phyloP scores from a whole-genome alignment of 2,888 invertebrate genomes.

The Plusia festucae region DNA sequence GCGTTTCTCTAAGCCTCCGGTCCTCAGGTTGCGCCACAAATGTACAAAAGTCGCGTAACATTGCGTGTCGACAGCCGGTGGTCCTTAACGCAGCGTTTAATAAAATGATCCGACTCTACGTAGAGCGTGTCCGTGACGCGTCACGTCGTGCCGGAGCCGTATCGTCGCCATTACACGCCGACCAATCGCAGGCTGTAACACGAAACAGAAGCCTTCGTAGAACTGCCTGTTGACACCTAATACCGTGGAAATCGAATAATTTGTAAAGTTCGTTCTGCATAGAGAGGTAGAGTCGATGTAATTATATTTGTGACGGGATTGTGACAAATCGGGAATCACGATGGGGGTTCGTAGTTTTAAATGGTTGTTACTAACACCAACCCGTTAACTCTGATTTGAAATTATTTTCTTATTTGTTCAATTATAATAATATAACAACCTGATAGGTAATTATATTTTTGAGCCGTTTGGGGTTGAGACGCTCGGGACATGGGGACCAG shows the following conservation, averaged over 20 bases:
- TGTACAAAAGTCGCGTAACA: slow-evolving; percentile 19
- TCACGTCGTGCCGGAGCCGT: slow-evolving; percentile 21
- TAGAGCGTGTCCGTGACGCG: slow-evolving; percentile 38
- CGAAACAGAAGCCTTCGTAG: slow-evolving; percentile 43
- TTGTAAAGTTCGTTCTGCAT: slow-evolving; percentile 22
- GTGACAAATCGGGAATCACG: slow-evolving; percentile 37
- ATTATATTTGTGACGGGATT: slow-evolving; percentile 8
- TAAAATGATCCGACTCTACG: slow-evolving; percentile 19
- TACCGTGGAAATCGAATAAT: slow-evolving; percentile 26
- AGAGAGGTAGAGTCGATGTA: slow-evolving; percentile 9
- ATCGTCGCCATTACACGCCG: slow-evolving; percentile 37
- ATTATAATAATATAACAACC: no score
- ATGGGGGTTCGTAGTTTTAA: slow-evolving; percentile 25
- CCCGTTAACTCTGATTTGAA: neutral
- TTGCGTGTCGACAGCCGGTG: slow-evolving; percentile 45
- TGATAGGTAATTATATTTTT: no score
- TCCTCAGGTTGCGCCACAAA: neutral
- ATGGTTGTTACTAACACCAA: neutral
- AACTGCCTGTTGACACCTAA: slow-evolving; percentile 39
- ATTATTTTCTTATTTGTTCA: neutral
- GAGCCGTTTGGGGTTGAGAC: no score
- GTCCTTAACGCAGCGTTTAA: slow-evolving; percentile 52
- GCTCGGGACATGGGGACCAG: no score
- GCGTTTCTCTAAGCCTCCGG: neutral
- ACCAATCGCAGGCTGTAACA: slow-evolving; percentile 10